Evolutionary conservation across 1,140 invertebrate genomes (phyloP).

Genomic region (Drosophila tani): DNA sequence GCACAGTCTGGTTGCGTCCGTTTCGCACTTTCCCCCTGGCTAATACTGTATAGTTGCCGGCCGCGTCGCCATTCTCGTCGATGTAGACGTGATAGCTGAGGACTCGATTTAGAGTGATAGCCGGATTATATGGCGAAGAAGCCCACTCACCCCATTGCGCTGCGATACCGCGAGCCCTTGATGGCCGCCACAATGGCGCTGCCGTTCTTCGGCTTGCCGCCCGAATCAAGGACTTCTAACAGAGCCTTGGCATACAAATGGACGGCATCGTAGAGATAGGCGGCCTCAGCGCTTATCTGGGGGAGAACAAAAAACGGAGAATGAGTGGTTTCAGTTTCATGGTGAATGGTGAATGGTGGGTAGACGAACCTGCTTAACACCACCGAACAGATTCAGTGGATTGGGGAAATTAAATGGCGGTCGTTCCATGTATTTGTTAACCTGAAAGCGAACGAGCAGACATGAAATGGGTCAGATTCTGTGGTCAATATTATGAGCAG

Average conservation of each 20-base stretch:
- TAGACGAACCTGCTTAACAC: slow-evolving; percentile 88
- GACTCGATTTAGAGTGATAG: slow-evolving; percentile 7
- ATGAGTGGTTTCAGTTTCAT: slow-evolving; percentile 26
- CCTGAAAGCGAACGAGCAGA: slow-evolving; percentile 72
- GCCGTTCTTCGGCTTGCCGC: slow-evolving; percentile 90
- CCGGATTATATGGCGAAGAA: slow-evolving; percentile 8
- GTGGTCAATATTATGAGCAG: slow-evolving; percentile 38
- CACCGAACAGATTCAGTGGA: slow-evolving; percentile 89
- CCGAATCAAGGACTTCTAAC: slow-evolving; percentile 88
- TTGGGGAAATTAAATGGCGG: slow-evolving; percentile 95
- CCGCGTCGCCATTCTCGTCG: slow-evolving; percentile 97
- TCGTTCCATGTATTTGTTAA: slow-evolving; percentile 91
- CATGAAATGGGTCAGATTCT: slow-evolving; percentile 21
- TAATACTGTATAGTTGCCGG: slow-evolving; percentile 97
- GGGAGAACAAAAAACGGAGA: slow-evolving; percentile 14
- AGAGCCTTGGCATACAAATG: slow-evolving; percentile 93
- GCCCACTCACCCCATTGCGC: slow-evolving; percentile 92
- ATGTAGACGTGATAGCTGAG: slow-evolving; percentile 94
- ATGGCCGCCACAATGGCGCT: slow-evolving; percentile 89
- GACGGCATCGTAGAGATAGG: slow-evolving; percentile 96
- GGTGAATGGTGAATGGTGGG: not conserved
- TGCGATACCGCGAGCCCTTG: slow-evolving; percentile 91
- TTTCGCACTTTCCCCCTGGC: slow-evolving; percentile 84
- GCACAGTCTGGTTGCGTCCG: slow-evolving; percentile 84
- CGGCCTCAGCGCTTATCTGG: slow-evolving; percentile 94